These are phyloP conservation scores for Clarias laeviceps DNA, from an alignment of 2,797 vertebrate species.

Conservation along the genomic window DNA sequence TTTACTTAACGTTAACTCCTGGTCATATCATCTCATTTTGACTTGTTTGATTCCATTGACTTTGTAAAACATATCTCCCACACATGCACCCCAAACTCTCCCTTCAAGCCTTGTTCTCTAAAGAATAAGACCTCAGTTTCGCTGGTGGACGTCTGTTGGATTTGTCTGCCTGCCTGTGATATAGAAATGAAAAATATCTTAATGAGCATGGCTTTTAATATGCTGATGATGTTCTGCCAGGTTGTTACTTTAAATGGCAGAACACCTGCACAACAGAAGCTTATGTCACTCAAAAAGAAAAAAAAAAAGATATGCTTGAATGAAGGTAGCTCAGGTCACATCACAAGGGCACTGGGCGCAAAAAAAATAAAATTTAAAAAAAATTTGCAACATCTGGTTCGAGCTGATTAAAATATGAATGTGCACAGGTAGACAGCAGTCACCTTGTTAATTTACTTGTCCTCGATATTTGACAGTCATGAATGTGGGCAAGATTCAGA, in stretches of 20 bases:
- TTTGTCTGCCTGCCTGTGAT: not conserved
- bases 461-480: not conserved
- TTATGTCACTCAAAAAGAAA: slow-evolving; percentile 24
- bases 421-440: not conserved
- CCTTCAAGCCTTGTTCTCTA: too few relatives aligned
- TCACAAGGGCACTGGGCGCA: slow-evolving; percentile 3
- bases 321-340: slow-evolving; percentile 30
- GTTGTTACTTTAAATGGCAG: slow-evolving; percentile 16
- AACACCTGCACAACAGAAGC: slow-evolving; percentile 36
- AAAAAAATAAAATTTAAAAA: slow-evolving; percentile 3
- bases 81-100: not conserved
- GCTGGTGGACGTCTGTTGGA: slow-evolving; percentile 7
- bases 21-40: not conserved
- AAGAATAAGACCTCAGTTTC: not conserved
- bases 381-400: not conserved
- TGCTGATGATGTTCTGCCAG: slow-evolving; percentile 13
- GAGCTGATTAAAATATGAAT: slow-evolving; percentile 4
- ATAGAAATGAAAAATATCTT: not conserved
- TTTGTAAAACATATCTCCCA: not conserved
- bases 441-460: not conserved
- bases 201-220: not conserved
- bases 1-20: not conserved
- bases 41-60: not conserved
- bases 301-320: slow-evolving; percentile 25
- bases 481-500: not conserved